Evolutionary conservation across 2,797 vertebrate species (phyloP).

Genomic region (Coregonus suidteri): DNA sequence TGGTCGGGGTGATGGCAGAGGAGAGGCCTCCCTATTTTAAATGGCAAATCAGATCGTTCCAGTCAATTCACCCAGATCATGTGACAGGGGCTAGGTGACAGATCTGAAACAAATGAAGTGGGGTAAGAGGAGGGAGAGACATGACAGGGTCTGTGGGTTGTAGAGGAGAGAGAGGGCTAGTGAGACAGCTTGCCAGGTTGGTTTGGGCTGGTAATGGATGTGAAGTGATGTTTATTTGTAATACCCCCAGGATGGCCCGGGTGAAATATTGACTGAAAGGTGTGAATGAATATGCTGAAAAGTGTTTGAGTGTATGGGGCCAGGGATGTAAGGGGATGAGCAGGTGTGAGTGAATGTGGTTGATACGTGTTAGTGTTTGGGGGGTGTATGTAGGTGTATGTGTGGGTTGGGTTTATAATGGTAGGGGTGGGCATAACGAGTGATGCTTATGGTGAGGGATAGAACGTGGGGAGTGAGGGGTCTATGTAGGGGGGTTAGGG

Average conservation of each 20-base stretch:
- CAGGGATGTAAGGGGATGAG: neutral
- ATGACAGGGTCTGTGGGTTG: neutral
- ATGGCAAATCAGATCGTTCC: conserved; percentile 37
- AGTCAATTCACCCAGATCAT: neutral
- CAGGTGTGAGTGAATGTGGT: neutral
- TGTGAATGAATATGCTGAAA: neutral
- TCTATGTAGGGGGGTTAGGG: too few species aligned
- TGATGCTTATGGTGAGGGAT: too few species aligned
- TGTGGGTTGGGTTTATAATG: too few species aligned
- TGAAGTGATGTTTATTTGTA: neutral
- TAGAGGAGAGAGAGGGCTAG: neutral
- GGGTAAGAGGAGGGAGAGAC: neutral
- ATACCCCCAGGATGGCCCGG: neutral
- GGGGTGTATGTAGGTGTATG: neutral
- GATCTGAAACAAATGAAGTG: neutral
- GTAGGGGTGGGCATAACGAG: too few species aligned
- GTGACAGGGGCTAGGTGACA: neutral
- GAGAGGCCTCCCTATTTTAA: conserved; percentile 34
- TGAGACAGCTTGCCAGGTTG: neutral
- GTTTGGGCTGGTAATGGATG: neutral
- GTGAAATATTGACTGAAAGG: neutral
- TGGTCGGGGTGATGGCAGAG: conserved; percentile 40
- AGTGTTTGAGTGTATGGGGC: neutral
- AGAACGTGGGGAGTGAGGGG: too few species aligned
- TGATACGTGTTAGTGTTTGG: neutral